Base-by-base conservation (phyloP, 2,113 vertebrate species). In the Tauraco erythrolophus region DNA sequence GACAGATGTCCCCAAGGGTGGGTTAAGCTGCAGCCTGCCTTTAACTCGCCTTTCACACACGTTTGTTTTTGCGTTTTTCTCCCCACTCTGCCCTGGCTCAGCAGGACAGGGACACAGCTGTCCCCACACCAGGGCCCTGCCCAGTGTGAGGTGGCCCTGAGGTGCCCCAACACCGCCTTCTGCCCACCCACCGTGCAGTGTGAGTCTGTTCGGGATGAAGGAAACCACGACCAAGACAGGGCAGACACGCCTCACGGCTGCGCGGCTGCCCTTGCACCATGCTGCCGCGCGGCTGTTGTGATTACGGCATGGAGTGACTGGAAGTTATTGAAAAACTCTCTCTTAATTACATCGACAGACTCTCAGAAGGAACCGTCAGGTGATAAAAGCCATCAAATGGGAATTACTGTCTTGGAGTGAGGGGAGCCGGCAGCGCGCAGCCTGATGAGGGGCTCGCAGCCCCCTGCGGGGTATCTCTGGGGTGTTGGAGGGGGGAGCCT, bases 361-460 rank as follows among this genome's bases (percentile, higher is more conserved):
- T 71, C 41, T 19, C 57, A 43, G 71, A 88, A 76, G 53, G 79
- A 71, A 31, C 22, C 21, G 4, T 7, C 16, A n/a, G 37, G 57
- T 48, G 62, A 64, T 46, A 60, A 85, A 71, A 88, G 16, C 28
- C 7, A 7, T 22, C 8, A 88, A 68, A 76, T 30, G 35, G 76
- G 39, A 48, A 72, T 16, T 83, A 12, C 31, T 92, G 65, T 61
- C 31, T 71, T 28, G 0, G 2, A 87, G 39, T 45, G 21, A 79
- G 71, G 48, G 19, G 45, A 77, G 58, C 1, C 4, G 28, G 53
- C 0, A 1, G 24, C 0, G 0, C 28, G 48, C 37, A 62, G 16
- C 25, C 28, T 1, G 0, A 6, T 0, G 4, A 71, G 37, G 71
- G 25, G 25, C 54, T 61, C 0, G 0, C 56, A 56, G 43, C 11